Evolutionary conservation across 1,140 invertebrate species (phyloP).

Genomic region (Lepidotrigona ventralis): DNA sequence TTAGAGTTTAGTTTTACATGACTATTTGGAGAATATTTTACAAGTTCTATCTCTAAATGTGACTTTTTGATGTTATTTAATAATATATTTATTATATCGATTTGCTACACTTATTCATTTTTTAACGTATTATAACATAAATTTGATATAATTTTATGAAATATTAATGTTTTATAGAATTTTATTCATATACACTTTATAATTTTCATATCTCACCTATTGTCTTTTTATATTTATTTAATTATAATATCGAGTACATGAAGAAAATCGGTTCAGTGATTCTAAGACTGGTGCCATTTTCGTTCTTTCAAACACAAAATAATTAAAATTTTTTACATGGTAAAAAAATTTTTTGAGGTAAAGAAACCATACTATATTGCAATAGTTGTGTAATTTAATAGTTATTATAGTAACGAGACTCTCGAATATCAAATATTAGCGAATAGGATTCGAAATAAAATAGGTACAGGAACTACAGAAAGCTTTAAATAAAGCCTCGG

Average conservation of each 20-base stretch:
- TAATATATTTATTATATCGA: background rate
- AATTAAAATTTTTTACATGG: background rate
- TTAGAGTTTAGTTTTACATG: slow-evolving; percentile 8
- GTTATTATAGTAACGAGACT: slow-evolving; percentile 27
- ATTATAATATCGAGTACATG: background rate
- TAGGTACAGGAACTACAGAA: slow-evolving; percentile 11
- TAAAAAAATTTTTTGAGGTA: background rate
- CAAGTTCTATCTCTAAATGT: slow-evolving; percentile 1
- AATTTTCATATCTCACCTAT: slow-evolving; percentile 5
- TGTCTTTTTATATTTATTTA: slow-evolving; percentile 17
- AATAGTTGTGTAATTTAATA: slow-evolving; percentile 36
- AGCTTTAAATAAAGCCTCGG: slow-evolving; percentile 41
- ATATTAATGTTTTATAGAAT: slow-evolving; percentile 26
- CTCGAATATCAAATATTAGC: slow-evolving; percentile 29
- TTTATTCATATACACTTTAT: slow-evolving; percentile 36
- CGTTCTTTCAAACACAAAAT: background rate
- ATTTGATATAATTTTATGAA: slow-evolving; percentile 8
- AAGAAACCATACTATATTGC: slow-evolving; percentile 10
- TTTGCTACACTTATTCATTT: slow-evolving; percentile 14
- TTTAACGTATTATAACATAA: background rate
- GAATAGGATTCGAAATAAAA: slow-evolving; percentile 28
- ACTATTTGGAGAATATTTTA: slow-evolving; percentile 22
- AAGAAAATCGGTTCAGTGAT: slow-evolving; percentile 27
- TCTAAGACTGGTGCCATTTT: slow-evolving; percentile 48
- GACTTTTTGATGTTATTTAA: slow-evolving; percentile 10